A percentile compares a stretch with the other conserved stretches of the same genome.
phyloP scores from a whole-genome alignment of 92 coral and sea anemone species.

The Porites lobata region DNA sequence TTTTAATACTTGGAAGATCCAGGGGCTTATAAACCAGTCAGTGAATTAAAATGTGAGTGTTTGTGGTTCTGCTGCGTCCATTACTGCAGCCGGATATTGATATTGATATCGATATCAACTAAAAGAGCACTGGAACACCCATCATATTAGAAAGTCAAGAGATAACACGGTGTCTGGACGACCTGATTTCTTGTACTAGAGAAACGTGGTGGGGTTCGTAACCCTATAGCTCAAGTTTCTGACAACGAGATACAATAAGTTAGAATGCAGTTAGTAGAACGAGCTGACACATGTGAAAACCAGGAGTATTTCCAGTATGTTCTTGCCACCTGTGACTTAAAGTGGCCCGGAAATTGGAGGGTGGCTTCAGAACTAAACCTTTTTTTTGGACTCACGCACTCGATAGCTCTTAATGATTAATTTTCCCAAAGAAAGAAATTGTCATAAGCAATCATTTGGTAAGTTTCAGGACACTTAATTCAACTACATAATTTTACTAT shows the following conservation, averaged over 20 bases:
- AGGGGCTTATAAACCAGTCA: constrained; percentile 45
- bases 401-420: no score
- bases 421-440: no score
- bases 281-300: constrained; percentile 53
- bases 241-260: constrained; percentile 67
- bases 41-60: constrained; percentile 58
- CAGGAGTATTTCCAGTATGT: constrained; percentile 75
- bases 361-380: no score
- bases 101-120: no score
- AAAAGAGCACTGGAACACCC: constrained; percentile 81
- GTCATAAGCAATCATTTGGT: no score
- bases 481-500: no score
- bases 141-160: constrained; percentile 69
- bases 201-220: constrained; percentile 54
- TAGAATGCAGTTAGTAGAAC: constrained; percentile 61
- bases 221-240: constrained; percentile 55
- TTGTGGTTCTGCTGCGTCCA: constrained; percentile 61
- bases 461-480: no score
- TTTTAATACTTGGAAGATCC: constrained; percentile 55
- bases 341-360: constrained; percentile 57
- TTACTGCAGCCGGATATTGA: constrained; percentile 53
- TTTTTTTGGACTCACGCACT: no score
- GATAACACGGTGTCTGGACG: constrained; percentile 76
- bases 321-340: constrained; percentile 53
- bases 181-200: constrained; percentile 72